These are phyloP conservation scores for Margarornis squamiger DNA, from an alignment of 2,797 vertebrate species.

Conservation along the genomic window DNA sequence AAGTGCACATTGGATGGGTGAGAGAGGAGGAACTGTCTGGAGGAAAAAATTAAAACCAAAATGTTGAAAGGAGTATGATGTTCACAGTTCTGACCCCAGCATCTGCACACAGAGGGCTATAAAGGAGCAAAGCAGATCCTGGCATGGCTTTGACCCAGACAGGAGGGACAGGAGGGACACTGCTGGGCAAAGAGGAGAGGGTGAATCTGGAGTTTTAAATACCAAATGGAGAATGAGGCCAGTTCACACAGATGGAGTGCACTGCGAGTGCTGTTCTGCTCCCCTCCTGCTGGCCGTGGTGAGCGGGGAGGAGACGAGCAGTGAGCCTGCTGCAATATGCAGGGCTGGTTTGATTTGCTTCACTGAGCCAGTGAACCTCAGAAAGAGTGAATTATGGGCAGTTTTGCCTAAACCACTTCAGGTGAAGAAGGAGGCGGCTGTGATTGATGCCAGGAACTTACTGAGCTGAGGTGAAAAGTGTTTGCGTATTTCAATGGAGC, in stretches of 20 bases:
- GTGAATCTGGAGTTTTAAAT: neutral
- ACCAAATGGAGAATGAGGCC: neutral
- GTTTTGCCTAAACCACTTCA: constrained; percentile 68
- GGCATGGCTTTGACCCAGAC: neutral
- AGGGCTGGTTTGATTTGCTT: constrained; percentile 52
- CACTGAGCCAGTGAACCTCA: constrained; percentile 10
- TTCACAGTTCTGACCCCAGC: neutral
- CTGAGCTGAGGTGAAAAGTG: constrained; percentile 66
- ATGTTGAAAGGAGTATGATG: neutral
- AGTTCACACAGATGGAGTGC: neutral
- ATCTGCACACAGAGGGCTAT: neutral
- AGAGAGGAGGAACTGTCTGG: neutral
- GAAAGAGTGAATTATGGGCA: constrained; percentile 52
- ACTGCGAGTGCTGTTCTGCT: neutral
- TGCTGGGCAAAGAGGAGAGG: neutral
- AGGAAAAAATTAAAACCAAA: neutral
- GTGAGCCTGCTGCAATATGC: neutral
- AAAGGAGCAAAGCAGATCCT: neutral
- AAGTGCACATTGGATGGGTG: neutral
- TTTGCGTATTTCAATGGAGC: constrained; percentile 71
- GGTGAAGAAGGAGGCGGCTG: constrained; percentile 54
- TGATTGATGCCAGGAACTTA: constrained; percentile 67
- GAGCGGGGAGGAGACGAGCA: neutral
- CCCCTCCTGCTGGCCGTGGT: neutral
- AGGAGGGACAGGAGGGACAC: neutral